A percentile compares a stretch with the other conserved stretches of the same genome.
Conservation (phyloP, 30 jellyfish, hydroid and myxozoan species). For the Rhopilema esculentum region DNA sequence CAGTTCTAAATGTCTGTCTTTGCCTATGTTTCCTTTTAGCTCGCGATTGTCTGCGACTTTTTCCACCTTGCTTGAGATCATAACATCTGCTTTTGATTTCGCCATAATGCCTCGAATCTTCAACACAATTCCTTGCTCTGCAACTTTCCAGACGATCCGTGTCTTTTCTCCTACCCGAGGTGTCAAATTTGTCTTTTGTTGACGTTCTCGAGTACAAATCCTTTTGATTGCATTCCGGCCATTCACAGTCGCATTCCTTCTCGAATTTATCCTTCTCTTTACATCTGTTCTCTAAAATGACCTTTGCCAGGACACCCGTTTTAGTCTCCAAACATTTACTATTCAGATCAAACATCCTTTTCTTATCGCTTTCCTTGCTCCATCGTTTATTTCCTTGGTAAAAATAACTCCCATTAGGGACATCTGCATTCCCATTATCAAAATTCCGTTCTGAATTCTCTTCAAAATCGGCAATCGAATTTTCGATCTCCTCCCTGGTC, state of each 20-base stretch:
- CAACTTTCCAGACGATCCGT: not conserved
- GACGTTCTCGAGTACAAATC: not conserved
- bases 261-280: not conserved
- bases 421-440: not conserved
- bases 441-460: not conserved
- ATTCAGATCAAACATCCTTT: not conserved
- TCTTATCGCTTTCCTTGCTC: not conserved
- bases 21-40: not conserved
- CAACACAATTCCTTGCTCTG: not conserved
- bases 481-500: not conserved
- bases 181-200: not conserved
- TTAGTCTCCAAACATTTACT: conserved; percentile 30
- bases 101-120: not conserved
- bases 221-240: not conserved
- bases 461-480: not conserved
- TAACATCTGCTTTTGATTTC: not conserved
- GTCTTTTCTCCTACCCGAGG: not conserved
- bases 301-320: conserved; percentile 3
- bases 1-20: not conserved
- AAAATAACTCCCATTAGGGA: not conserved
- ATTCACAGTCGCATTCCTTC: not conserved
- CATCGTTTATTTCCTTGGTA: not conserved
- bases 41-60: not conserved
- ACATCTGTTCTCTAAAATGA: conserved; percentile 9
- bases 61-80: not conserved